These are phyloP conservation scores for Altica lythri DNA, from an alignment of 2,888 invertebrate species.

Conservation along the genomic window DNA sequence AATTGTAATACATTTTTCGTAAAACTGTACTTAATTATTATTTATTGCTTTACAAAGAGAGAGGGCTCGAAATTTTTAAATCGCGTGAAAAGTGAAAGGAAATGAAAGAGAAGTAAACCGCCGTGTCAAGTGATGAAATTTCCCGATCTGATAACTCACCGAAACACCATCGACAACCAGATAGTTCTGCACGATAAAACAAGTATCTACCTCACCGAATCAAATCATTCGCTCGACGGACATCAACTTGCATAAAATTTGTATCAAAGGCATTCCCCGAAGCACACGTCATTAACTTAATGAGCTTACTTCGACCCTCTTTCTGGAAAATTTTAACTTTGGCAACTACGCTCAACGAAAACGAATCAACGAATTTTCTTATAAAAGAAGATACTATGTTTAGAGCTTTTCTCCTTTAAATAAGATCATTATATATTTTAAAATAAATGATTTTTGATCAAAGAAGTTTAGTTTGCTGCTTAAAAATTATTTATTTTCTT, in stretches of 20 bases:
- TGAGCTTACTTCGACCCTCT: constrained; percentile 46
- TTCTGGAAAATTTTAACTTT: constrained; percentile 16
- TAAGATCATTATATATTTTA: too few relatives aligned
- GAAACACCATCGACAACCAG: constrained; percentile 46
- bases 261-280: constrained; percentile 48
- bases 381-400: constrained; percentile 21
- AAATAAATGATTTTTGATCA: too few relatives aligned
- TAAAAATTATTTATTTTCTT: too few relatives aligned
- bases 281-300: constrained; percentile 53
- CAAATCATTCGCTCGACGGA: constrained; percentile 52
- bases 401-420: neutral
- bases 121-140: constrained; percentile 49
- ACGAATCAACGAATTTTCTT: constrained; percentile 24
- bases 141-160: constrained; percentile 50
- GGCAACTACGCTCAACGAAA: too few relatives aligned
- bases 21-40: too few relatives aligned
- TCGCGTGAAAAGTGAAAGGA: too few relatives aligned
- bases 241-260: constrained; percentile 51
- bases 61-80: too few relatives aligned
- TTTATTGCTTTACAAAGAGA: too few relatives aligned
- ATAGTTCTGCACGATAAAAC: constrained; percentile 51
- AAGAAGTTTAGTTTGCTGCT: too few relatives aligned
- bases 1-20: too few relatives aligned
- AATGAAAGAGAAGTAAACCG: too few relatives aligned
- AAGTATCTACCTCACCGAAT: constrained; percentile 49